A percentile compares a stretch with the other conserved stretches of the same genome.
These are phyloP conservation scores for Perca fluviatilis DNA, from an alignment of 2,113 vertebrate genomes.

Conservation along the genomic window DNA sequence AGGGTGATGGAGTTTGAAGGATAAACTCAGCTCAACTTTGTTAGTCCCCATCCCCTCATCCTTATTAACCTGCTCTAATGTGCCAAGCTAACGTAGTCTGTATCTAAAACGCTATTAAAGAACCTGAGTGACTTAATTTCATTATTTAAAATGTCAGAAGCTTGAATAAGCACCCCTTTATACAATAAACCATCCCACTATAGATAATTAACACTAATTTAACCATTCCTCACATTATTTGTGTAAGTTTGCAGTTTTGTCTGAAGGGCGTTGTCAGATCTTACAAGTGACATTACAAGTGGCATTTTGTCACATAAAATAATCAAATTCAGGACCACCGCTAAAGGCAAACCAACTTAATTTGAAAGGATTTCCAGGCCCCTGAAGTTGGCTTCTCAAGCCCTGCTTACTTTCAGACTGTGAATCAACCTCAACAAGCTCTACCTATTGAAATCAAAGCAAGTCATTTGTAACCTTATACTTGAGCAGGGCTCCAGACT, in stretches of 20 bases:
- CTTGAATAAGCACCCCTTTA: conserved; percentile 24
- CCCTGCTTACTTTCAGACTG: conserved; percentile 5
- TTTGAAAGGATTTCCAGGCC: background rate
- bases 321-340: background rate
- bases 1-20: conserved; percentile 46
- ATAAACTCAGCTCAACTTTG: conserved; percentile 54
- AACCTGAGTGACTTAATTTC: conserved; percentile 6
- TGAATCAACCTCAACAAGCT: conserved; percentile 24
- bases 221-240: conserved; percentile 3
- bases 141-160: conserved; percentile 42
- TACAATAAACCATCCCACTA: conserved; percentile 26
- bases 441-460: background rate
- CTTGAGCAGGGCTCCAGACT: no score
- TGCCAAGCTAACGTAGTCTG: conserved; percentile 10
- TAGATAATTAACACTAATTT: conserved; percentile 31
- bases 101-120: conserved; percentile 17
- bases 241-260: background rate
- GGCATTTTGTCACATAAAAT: background rate
- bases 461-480: background rate
- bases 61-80: conserved; percentile 21
- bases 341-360: conserved; percentile 12
- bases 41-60: conserved; percentile 6
- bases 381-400: conserved; percentile 1
- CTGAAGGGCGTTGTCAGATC: background rate
- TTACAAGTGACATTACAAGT: background rate